Base-by-base conservation (phyloP, 1,140 invertebrate genomes). In the Nymphalis io region DNA sequence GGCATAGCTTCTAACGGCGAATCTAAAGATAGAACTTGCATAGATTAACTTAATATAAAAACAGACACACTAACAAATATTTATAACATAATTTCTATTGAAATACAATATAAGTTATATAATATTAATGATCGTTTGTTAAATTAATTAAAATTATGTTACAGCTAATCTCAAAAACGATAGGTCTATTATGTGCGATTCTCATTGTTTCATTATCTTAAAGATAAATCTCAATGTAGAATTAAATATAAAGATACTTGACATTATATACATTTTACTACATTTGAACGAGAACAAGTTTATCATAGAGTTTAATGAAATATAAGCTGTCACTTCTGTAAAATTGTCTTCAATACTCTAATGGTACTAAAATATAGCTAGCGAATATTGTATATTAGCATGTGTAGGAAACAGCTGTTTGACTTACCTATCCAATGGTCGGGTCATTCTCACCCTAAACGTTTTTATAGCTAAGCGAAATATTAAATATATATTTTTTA, bases 1-100 rank as follows among this genome's bases (percentile, higher is more conserved):
- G 60, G 68, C 46, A 74, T 67, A 74, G 69, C 60, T 73, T 77
- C 73, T 75, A 70, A 68, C 57, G 69, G 63, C 51, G 63, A 39
- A 65, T 71, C 75, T 74, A 74, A 69, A 71, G 62, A 71, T 72
- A 74, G 75, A 74, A 74, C 71, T 62, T 44, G 61, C 63, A 75
- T 66, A 72, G 72, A 73, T n/a, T 73, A 73, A n/a, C n/a, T n/a
- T n/a, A 58, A 58, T 11, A 23, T 20, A 20, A 59, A 40, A 58
- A 59, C 57, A 39, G 57, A 59, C 39, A 27, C 10, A 16, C 53
- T n/a, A 12, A 15, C 40, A n/a, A 27, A 27, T 27, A 27, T 27
- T 5, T 2, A 27, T 27, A 3, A 27, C 23, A 5, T 27, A 3
- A 42, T 15, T 13, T 42, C 40, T 13, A 8, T 6, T 42, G 40